phyloP scores from a whole-genome alignment of 2,888 invertebrate genomes.

The Harpagoxenus sublaevis region DNA sequence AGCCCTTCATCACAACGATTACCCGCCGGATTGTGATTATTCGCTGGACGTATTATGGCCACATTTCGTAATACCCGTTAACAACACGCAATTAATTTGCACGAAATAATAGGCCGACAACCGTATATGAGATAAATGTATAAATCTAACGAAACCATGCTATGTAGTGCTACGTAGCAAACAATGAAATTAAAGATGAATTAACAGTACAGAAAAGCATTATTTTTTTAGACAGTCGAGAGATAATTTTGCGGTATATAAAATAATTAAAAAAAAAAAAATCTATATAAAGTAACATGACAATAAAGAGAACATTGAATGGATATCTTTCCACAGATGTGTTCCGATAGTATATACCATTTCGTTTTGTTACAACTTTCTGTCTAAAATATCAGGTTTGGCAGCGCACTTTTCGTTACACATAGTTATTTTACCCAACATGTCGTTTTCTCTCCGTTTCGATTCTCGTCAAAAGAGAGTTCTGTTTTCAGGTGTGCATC shows the following conservation, averaged over 20 bases:
- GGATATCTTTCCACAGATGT: constrained; percentile 5
- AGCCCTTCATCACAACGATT: constrained; percentile 76
- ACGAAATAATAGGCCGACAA: constrained; percentile 57
- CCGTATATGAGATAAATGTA: background rate
- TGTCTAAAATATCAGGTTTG: constrained; percentile 6
- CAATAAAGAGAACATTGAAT: background rate
- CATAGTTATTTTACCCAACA: constrained; percentile 8
- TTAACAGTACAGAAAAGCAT: background rate
- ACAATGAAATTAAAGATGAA: background rate
- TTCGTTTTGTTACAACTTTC: constrained; percentile 21
- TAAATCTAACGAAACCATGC: background rate
- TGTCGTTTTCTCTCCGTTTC: constrained; percentile 7
- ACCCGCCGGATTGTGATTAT: constrained; percentile 75
- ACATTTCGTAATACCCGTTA: constrained; percentile 34
- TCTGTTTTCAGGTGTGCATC: constrained; percentile 39
- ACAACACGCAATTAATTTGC: constrained; percentile 69
- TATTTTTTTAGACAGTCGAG: background rate
- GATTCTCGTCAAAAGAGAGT: background rate
- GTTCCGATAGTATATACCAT: constrained; percentile 11
- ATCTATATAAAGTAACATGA: background rate
- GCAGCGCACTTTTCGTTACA: background rate
- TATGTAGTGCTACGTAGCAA: background rate
- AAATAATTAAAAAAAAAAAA: background rate
- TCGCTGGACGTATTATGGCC: constrained; percentile 40
- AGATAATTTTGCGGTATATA: background rate